These are phyloP conservation scores for Vicugna pacos DNA, from an alignment of 2,113 vertebrate species.

Conservation along the genomic window DNA sequence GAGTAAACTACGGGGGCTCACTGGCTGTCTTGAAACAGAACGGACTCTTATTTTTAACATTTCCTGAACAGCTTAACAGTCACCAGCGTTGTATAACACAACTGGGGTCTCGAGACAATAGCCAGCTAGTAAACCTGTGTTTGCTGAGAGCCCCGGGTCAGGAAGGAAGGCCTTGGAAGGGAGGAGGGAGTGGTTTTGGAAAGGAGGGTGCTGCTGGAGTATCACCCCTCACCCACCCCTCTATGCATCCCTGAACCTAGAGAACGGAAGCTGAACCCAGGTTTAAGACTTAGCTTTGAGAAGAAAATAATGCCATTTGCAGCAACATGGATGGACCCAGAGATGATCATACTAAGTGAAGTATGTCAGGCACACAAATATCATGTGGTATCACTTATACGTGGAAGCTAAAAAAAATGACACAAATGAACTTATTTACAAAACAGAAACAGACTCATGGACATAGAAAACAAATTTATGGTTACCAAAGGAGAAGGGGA, in stretches of 20 bases:
- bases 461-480: too few relatives aligned
- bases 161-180: not conserved
- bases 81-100: not conserved
- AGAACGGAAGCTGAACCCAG: not conserved
- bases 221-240: fast-evolving
- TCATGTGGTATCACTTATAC: too few relatives aligned
- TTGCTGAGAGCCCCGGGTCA: not conserved
- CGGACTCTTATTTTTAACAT: not conserved
- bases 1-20: not conserved
- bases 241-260: too few relatives aligned
- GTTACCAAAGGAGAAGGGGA: too few relatives aligned
- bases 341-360: too few relatives aligned
- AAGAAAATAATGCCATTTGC: too few relatives aligned
- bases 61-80: not conserved
- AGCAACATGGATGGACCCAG: too few relatives aligned
- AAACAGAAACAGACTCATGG: too few relatives aligned
- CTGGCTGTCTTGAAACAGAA: not conserved
- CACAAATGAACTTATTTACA: too few relatives aligned
- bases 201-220: not conserved
- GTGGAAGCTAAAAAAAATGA: too few relatives aligned
- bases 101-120: not conserved
- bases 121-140: not conserved
- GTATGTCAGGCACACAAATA: too few relatives aligned
- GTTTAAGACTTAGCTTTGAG: not conserved
- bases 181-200: not conserved